Conservation (phyloP, 2,888 invertebrate genomes). For the Pterostichus niger region DNA sequence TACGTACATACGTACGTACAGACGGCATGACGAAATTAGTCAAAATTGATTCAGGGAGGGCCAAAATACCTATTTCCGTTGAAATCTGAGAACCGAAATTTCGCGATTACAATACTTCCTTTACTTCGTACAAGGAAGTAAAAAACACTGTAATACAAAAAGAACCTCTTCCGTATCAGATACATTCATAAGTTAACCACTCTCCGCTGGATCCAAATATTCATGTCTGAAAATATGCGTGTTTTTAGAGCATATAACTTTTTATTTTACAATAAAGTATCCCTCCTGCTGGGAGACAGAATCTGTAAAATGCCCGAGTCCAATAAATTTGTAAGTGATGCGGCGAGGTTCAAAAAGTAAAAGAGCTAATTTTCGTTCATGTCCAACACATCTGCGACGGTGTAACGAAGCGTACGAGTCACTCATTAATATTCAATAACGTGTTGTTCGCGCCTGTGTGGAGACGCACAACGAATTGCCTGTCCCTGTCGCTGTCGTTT, state of each 20-base stretch:
- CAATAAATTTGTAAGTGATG: constrained; percentile 36
- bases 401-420: constrained; percentile 39
- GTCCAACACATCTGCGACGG: constrained; percentile 51
- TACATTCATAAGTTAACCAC: constrained; percentile 9
- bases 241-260: constrained; percentile 48
- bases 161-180: neutral
- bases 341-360: constrained; percentile 20
- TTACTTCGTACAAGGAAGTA: too few relatives aligned
- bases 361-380: constrained; percentile 45
- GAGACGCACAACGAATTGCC: constrained; percentile 59
- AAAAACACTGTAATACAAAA: too few relatives aligned
- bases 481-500: constrained; percentile 47
- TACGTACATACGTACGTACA: too few relatives aligned
- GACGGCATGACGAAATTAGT: too few relatives aligned
- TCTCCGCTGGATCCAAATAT: neutral
- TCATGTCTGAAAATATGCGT: neutral
- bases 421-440: constrained; percentile 65
- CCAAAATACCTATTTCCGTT: too few relatives aligned
- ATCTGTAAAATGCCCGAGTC: neutral
- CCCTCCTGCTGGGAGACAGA: constrained; percentile 43
- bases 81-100: too few relatives aligned
- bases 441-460: constrained; percentile 50
- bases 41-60: too few relatives aligned
- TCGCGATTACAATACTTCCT: too few relatives aligned
- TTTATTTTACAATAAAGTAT: constrained; percentile 39